Base-by-base conservation (phyloP, 2,113 vertebrate species). In the Sclerurus mexicanus region DNA sequence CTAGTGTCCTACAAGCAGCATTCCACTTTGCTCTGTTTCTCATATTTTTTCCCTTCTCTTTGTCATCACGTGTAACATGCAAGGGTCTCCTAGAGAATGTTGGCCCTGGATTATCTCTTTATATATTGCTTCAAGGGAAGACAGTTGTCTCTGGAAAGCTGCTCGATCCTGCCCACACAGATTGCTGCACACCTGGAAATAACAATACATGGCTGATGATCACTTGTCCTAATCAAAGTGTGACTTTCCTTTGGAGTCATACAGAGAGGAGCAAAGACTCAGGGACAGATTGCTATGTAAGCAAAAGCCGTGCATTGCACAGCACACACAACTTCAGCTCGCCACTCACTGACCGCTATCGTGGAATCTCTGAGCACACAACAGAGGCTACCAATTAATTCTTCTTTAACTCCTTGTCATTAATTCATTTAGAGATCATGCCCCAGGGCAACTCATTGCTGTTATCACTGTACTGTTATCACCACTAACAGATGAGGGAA, bases 401-500 rank as follows among this genome's bases (percentile, higher is more conserved):
- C 55, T 22, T 78, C 79, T 87, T 84, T 85, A 87, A 81, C 37
- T 79, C 62, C 58, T 91, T 10, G 1, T 25, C 22, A 16, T 86
- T 88, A 86, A 63, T 90, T 93, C 75, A 52, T 33, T 71, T 44
- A 40, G 33, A 53, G 67, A 80, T 88, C 64, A 25, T 71, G 85
- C 85, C 79, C 49, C 50, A 50, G 76, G 60, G 73, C 64, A 92
- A 62, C 49, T 90, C 56, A 24, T 37, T 60, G 7, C 23, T 91
- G 85, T 83, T 91, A 86, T 93, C 35, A 20, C 21, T 10, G 40
- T 56, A n/a, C 30, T 71, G 16, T 79, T 94, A 94, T 88, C 72
- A 20, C 16, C 55, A 53, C 66, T 84, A 66, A 85, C 20, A 95
- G 64, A 49, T 39, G 73, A 88, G 76, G 92, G 96, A 95, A 95